These are phyloP conservation scores for Neomorphus geoffroyi DNA, from an alignment of 2,797 vertebrate species.

Conservation along the genomic window DNA sequence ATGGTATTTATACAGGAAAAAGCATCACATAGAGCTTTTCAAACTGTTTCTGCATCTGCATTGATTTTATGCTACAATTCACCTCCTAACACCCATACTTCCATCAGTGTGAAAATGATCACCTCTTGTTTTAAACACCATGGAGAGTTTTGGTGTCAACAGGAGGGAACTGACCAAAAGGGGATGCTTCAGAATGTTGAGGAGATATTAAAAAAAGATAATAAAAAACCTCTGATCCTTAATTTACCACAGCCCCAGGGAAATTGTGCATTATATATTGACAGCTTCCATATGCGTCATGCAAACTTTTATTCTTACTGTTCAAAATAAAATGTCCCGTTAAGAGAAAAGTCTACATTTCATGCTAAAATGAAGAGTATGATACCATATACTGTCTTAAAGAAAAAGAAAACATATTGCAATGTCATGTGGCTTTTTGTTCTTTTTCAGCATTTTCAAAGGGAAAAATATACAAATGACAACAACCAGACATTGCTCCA, in stretches of 20 bases:
- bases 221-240: slow-evolving; percentile 10
- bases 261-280: slow-evolving; percentile 62
- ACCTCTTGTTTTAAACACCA: background rate
- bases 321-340: slow-evolving; percentile 54
- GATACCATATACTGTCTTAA: slow-evolving; percentile 61
- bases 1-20: background rate
- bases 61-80: slow-evolving; percentile 44
- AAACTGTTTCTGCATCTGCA: slow-evolving; percentile 44
- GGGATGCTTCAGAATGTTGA: slow-evolving; percentile 10
- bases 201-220: slow-evolving; percentile 41
- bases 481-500: slow-evolving; percentile 25
- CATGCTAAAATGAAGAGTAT: slow-evolving; percentile 34
- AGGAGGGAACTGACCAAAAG: slow-evolving; percentile 3
- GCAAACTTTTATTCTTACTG: slow-evolving; percentile 60
- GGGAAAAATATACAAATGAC: background rate
- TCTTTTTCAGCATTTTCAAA: slow-evolving; percentile 23
- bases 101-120: slow-evolving; percentile 39
- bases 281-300: slow-evolving; percentile 72
- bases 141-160: slow-evolving; percentile 47
- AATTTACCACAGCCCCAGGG: slow-evolving; percentile 49
- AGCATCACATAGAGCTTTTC: background rate
- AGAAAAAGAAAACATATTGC: slow-evolving; percentile 54
- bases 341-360: slow-evolving; percentile 64
- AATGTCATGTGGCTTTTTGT: slow-evolving; percentile 38
- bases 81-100: background rate